Base-by-base conservation (phyloP, 23 tunicate species). In the Trididemnum miniatum region DNA sequence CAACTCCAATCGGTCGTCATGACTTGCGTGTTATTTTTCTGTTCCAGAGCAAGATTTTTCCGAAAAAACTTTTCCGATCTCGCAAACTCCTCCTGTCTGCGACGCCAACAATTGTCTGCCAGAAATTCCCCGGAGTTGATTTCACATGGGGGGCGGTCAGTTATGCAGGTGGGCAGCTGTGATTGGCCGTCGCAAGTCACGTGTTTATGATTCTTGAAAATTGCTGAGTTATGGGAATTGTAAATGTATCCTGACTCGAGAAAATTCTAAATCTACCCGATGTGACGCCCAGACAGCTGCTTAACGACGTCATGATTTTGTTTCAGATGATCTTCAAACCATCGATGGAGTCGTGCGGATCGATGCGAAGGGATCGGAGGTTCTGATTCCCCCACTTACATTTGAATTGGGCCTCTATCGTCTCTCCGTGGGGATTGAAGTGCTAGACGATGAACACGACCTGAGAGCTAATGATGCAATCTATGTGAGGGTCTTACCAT, bases 141-240 rank as follows among this genome's bases (percentile, higher is more conserved):
- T 93, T 93, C 78, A 71, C 79, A 7, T 93, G 98, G 98, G 65
- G 72, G 31, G 98, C 98, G 0, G 39, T 93, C 35, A 91, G 81
- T 34, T 73, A 73, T 29, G 79, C 79, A 37, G 59, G 57, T 40
- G 31, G 2, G 75, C n/a, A 44, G n/a, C n/a, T n/a, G n/a, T n/a
- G n/a, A n/a, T n/a, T n/a, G n/a, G n/a, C n/a, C n/a, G n/a, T n/a
- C n/a, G n/a, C n/a, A n/a, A n/a, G n/a, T n/a, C n/a, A n/a, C n/a
- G n/a, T n/a, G n/a, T n/a, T n/a, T n/a, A n/a, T n/a, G n/a, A n/a
- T n/a, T n/a, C n/a, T n/a, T n/a, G n/a, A n/a, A n/a, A n/a, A n/a
- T n/a, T n/a, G n/a, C n/a, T n/a, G n/a, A n/a, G n/a, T n/a, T n/a
- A n/a, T n/a, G n/a, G n/a, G n/a, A n/a, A n/a, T n/a, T n/a, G n/a